A percentile compares a stretch with the other conserved stretches of the same genome.
These are phyloP conservation scores for Tetramorium parvispinum DNA, from an alignment of 1,140 invertebrate species.

Conservation along the genomic window DNA sequence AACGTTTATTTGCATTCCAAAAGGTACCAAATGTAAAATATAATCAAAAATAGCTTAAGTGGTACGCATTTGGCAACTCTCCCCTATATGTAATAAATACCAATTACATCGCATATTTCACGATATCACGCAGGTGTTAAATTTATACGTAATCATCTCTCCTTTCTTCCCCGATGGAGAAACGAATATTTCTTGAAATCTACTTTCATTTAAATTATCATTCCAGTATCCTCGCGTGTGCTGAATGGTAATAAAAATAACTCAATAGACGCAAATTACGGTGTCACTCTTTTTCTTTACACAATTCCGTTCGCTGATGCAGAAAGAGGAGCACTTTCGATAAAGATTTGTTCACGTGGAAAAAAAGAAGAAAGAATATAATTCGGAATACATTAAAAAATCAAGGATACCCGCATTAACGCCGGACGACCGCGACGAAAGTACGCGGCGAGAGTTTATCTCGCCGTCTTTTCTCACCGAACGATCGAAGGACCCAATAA, in stretches of 20 bases:
- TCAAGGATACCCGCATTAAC: slow-evolving; percentile 50
- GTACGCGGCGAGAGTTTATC: slow-evolving; percentile 61
- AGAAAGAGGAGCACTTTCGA: not conserved
- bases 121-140: not conserved
- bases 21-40: no score
- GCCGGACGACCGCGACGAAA: slow-evolving; percentile 32
- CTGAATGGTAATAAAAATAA: slow-evolving; percentile 47
- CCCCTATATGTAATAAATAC: not conserved
- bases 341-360: not conserved
- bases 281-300: slow-evolving; percentile 5
- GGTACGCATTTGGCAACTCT: no score
- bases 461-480: slow-evolving; percentile 49
- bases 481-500: slow-evolving; percentile 59
- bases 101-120: not conserved
- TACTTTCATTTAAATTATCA: not conserved
- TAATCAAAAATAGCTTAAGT: no score
- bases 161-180: not conserved
- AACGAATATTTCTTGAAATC: slow-evolving; percentile 2
- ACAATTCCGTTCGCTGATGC: not conserved
- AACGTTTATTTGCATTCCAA: no score
- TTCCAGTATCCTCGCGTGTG: not conserved
- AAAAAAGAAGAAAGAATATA: slow-evolving; percentile 27
- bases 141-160: not conserved
- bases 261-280: slow-evolving; percentile 3
- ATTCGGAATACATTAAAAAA: slow-evolving; percentile 50